A percentile compares a stretch with the other conserved stretches of the same genome.
phyloP scores from a whole-genome alignment of 1,140 invertebrate genomes.

The Drosophila sproati region DNA sequence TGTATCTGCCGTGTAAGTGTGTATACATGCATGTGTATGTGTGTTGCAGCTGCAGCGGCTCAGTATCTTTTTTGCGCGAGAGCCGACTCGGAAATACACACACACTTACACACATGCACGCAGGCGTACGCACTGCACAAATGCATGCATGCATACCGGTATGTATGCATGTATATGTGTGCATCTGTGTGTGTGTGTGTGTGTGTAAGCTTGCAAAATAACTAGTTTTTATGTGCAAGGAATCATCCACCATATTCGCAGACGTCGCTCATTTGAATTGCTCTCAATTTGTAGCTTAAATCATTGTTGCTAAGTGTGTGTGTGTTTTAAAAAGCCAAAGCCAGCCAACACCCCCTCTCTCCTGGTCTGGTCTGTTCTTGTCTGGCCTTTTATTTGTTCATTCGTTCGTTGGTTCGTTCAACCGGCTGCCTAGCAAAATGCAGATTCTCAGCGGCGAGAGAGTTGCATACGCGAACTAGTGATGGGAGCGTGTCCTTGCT shows the following conservation, averaged over 20 bases:
- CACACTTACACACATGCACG: conserved; percentile 11
- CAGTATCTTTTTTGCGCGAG: conserved; percentile 6
- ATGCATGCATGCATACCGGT: conserved; percentile 13
- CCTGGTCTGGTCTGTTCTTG: neutral
- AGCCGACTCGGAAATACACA: conserved; percentile 19
- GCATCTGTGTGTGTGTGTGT: conserved; percentile 16
- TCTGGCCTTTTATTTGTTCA: neutral
- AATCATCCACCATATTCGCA: conserved; percentile 46
- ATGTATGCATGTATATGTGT: neutral
- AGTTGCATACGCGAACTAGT: conserved; percentile 15
- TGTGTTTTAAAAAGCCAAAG: neutral
- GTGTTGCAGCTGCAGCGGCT: conserved; percentile 31
- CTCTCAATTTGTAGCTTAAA: conserved; percentile 49
- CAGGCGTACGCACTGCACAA: neutral
- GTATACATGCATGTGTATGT: neutral
- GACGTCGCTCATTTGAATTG: conserved; percentile 51
- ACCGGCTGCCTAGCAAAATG: conserved; percentile 25
- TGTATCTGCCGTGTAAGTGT: conserved; percentile 1
- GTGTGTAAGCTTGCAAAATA: conserved; percentile 49
- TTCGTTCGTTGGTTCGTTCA: neutral
- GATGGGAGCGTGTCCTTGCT: neutral
- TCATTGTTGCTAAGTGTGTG: conserved; percentile 31
- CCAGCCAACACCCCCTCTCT: neutral
- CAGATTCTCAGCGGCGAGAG: conserved; percentile 25
- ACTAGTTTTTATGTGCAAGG: conserved; percentile 61